Evolutionary conservation across 2,113 vertebrate genomes (phyloP).

Genomic region (Aphelocoma coerulescens): DNA sequence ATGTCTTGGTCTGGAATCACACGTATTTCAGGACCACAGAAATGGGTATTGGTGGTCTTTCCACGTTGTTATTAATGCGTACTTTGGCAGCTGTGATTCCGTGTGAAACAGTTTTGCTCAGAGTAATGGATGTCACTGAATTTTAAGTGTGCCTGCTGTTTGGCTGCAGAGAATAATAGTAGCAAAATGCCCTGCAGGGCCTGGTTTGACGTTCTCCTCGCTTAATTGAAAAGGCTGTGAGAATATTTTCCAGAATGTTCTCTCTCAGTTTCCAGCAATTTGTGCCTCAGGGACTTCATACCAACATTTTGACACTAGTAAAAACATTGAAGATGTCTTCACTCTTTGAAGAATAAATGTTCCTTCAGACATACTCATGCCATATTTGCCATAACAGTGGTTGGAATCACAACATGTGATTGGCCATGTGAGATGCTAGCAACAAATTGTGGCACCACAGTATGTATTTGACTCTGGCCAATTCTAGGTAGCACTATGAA

Average conservation of each 20-base stretch:
- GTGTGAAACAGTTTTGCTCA: neutral
- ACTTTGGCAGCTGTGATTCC: neutral
- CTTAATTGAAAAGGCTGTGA: slow-evolving; percentile 33
- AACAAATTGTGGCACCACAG: neutral
- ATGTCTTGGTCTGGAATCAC: neutral
- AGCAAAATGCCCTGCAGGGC: neutral
- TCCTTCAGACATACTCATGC: neutral
- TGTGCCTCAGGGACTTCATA: slow-evolving; percentile 17
- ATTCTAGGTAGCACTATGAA: neutral
- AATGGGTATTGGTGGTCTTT: neutral
- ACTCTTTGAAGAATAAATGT: neutral
- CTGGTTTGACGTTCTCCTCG: neutral
- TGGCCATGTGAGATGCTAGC: neutral
- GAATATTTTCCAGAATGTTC: slow-evolving; percentile 34
- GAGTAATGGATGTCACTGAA: neutral
- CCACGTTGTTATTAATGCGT: neutral
- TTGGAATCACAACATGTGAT: neutral
- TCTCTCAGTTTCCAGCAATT: slow-evolving; percentile 16
- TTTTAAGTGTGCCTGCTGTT: slow-evolving; percentile 19
- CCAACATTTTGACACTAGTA: neutral
- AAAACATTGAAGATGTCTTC: slow-evolving; percentile 9
- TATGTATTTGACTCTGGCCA: neutral
- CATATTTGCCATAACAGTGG: neutral
- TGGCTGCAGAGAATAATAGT: slow-evolving; percentile 52
- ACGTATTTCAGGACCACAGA: neutral